Base-by-base conservation (phyloP, 2,888 invertebrate genomes). In the Bembecia ichneumoniformis region DNA sequence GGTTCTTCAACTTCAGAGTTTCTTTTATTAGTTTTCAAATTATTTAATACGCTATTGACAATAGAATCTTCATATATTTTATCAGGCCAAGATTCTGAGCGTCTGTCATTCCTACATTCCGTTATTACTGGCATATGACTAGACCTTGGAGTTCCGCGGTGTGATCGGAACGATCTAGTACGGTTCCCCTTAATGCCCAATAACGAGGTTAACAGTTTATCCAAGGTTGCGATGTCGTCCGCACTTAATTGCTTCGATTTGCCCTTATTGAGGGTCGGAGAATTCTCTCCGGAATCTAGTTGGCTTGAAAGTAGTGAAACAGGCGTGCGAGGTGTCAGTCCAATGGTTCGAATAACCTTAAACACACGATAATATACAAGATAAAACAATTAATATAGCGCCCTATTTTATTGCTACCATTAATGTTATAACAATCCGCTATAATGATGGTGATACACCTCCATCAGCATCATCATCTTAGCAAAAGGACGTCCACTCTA, bases 221-320 rank as follows among this genome's bases (percentile, higher is more conserved):
- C 92, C 47, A 92, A 71, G 1, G 89, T 88, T 28, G 88, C 90
- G 35, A 92, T 87, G 58, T 92, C 92, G 52, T 90, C 89, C 7
- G 81, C 63, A 57, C 81, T 88, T 0, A 89, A 82, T 40, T 56
- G 56, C 52, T 64, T 71, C 53, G 65, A 48, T 46, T 58, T 59
- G 13, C 53, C 55, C 16, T 56, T 48, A 47, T 52, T 50, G 53
- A 58, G 50, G 51, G 59, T 51, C 28, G 82, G 78, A 4, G 86
- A 74, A 10, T 74, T 64, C 15, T 64, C 61, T 3, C 74, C 76
- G 1, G 83, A 78, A 47, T 74, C 66, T 13, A 74, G 55, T 35
- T 68, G 58, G 55, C 80, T 83, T 1, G 82, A 77, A 28, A 73
- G 62, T 47, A 70, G 58, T 1, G 84, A 78, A 3, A 64, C 62